These are phyloP conservation scores for Semotilus atromaculatus DNA, from an alignment of 2,797 vertebrate genomes.

Conservation along the genomic window DNA sequence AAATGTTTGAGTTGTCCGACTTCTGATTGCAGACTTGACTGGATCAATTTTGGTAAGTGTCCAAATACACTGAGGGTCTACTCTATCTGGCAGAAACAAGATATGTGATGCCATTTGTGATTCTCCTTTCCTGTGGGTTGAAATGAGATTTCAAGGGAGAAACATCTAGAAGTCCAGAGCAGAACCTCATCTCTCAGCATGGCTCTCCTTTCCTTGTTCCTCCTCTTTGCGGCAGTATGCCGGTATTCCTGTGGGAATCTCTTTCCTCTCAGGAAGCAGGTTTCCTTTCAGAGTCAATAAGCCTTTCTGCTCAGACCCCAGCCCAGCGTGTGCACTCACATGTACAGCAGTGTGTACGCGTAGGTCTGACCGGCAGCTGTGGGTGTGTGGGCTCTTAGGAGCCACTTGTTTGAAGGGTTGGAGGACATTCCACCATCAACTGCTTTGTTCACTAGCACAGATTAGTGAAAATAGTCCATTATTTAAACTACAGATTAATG, in stretches of 20 bases:
- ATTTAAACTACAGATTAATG: background rate
- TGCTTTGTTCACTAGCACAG: background rate
- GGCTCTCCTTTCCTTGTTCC: slow-evolving; percentile 29
- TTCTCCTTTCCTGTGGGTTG: slow-evolving; percentile 2
- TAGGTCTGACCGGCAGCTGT: slow-evolving; percentile 39
- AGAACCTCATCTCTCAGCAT: slow-evolving; percentile 27
- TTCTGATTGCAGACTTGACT: background rate
- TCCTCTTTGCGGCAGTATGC: slow-evolving; percentile 32
- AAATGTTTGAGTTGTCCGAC: background rate
- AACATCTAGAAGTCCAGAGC: slow-evolving; percentile 28
- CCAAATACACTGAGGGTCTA: no score
- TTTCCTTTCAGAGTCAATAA: slow-evolving; percentile 64
- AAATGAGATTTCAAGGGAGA: slow-evolving; percentile 19
- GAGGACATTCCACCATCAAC: slow-evolving; percentile 28
- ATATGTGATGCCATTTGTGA: background rate
- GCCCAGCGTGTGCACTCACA: slow-evolving; percentile 34
- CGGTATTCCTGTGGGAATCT: slow-evolving; percentile 56
- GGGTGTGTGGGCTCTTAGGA: slow-evolving; percentile 70
- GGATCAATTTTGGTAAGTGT: background rate
- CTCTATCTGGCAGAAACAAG: background rate
- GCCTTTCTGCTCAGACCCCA: slow-evolving; percentile 44
- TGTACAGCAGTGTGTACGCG: slow-evolving; percentile 23
- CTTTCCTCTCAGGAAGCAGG: slow-evolving; percentile 63
- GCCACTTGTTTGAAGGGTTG: slow-evolving; percentile 76
- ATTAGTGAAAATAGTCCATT: background rate